A percentile compares a stretch with the other conserved stretches of the same genome.
Conservation (phyloP, 2,888 invertebrate species). For the Brachynemurus nebulosus region DNA sequence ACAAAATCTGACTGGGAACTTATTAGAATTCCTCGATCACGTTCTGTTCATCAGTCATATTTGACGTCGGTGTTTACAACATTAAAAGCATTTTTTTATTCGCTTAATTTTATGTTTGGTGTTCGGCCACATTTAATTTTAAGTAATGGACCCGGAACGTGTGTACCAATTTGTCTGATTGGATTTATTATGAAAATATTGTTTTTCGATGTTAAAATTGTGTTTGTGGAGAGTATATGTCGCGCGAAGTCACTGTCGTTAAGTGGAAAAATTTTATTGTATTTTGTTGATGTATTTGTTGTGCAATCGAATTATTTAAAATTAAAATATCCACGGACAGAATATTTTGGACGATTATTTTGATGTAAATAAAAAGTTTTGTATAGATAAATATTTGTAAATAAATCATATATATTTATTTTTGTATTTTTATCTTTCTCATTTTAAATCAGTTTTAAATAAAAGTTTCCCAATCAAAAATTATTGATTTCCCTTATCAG, state of each 20-base stretch:
- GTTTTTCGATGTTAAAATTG: constrained; percentile 53
- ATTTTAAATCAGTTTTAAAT: no score
- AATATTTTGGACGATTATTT: constrained; percentile 63
- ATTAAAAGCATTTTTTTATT: constrained; percentile 49
- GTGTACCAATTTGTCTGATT: constrained; percentile 77
- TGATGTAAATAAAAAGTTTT: constrained; percentile 30
- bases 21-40: constrained; percentile 63
- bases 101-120: constrained; percentile 45
- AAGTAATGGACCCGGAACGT: constrained; percentile 95
- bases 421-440: no score
- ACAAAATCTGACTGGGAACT: constrained; percentile 18
- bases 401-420: no score
- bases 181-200: constrained; percentile 59
- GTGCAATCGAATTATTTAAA: constrained; percentile 86
- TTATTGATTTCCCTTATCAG: no score
- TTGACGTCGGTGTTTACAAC: constrained; percentile 67
- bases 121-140: constrained; percentile 68
- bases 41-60: constrained; percentile 80
- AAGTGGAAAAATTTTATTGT: constrained; percentile 73
- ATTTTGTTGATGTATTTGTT: constrained; percentile 69
- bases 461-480: no score
- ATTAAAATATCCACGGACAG: constrained; percentile 47
- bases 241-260: constrained; percentile 80
- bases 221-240: constrained; percentile 93
- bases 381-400: no score